Conservation (phyloP, 2,888 invertebrate species). For the Drosophila melanosoma region DNA sequence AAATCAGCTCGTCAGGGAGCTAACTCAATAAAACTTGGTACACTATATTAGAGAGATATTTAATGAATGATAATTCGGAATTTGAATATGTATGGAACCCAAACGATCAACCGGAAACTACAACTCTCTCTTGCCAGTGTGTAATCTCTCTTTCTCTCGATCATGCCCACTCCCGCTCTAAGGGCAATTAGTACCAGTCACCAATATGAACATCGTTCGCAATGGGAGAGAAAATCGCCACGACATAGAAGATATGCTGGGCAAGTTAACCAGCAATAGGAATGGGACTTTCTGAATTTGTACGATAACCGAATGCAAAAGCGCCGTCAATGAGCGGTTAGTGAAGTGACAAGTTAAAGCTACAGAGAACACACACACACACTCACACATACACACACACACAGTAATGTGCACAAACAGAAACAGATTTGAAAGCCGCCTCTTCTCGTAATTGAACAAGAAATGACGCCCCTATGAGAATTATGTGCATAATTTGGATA, state of each 20-base stretch:
- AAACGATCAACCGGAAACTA: conserved; percentile 36
- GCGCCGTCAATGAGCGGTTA: conserved; percentile 8
- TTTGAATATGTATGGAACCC: neutral
- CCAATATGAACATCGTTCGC: conserved; percentile 38
- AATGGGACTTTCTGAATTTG: conserved; percentile 38
- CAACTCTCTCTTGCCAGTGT: conserved; percentile 32
- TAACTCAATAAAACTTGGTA: neutral
- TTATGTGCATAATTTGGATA: conserved; percentile 53
- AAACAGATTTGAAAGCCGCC: conserved; percentile 47
- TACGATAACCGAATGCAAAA: conserved; percentile 54
- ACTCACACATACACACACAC: conserved; percentile 10
- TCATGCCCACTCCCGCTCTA: conserved; percentile 13
- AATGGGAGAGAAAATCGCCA: conserved; percentile 18
- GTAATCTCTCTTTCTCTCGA: conserved; percentile 7
- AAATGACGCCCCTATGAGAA: conserved; percentile 69
- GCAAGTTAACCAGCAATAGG: conserved; percentile 40
- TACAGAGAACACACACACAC: conserved; percentile 31
- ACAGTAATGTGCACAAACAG: conserved; percentile 3
- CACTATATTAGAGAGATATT: neutral
- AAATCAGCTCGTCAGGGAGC: too few relatives aligned
- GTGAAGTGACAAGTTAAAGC: conserved; percentile 37
- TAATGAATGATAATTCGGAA: neutral
- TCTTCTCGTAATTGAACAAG: conserved; percentile 67
- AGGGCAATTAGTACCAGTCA: conserved; percentile 74
- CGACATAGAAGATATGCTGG: conserved; percentile 56